phyloP scores from a whole-genome alignment of 2,113 vertebrate genomes.

The Pelobates fuscus region DNA sequence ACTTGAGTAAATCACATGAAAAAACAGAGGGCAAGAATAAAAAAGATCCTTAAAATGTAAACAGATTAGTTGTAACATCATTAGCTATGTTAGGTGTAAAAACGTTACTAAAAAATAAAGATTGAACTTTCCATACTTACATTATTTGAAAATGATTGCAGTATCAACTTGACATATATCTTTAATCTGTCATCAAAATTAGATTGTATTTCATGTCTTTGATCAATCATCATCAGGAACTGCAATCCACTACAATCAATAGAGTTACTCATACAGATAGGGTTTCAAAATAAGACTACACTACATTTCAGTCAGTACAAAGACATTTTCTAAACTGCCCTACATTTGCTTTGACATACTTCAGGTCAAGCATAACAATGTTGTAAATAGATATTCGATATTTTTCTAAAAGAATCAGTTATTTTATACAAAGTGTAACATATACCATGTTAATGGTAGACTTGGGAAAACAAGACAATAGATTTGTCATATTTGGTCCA shows the following conservation, averaged over 20 bases:
- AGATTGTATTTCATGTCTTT: background rate
- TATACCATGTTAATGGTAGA: background rate
- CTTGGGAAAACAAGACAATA: background rate
- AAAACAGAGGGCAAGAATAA: background rate
- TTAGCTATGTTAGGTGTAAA: no score
- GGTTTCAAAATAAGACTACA: background rate
- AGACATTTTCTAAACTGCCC: background rate
- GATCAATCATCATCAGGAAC: background rate
- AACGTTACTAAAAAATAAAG: background rate
- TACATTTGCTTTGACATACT: background rate
- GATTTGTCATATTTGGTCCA: background rate
- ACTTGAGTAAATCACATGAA: constrained; percentile 10
- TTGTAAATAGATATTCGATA: background rate
- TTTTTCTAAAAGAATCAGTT: background rate
- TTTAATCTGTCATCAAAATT: background rate
- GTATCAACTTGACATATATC: background rate
- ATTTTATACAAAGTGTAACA: background rate
- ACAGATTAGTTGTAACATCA: no score
- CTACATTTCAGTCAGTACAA: background rate
- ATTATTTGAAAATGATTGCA: background rate
- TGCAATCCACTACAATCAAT: background rate
- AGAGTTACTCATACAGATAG: background rate
- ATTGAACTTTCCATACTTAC: background rate
- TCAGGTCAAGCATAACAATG: background rate
- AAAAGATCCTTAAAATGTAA: background rate